phyloP scores from a whole-genome alignment of 2,797 vertebrate genomes.

The Tenualosa thibaudeaui region DNA sequence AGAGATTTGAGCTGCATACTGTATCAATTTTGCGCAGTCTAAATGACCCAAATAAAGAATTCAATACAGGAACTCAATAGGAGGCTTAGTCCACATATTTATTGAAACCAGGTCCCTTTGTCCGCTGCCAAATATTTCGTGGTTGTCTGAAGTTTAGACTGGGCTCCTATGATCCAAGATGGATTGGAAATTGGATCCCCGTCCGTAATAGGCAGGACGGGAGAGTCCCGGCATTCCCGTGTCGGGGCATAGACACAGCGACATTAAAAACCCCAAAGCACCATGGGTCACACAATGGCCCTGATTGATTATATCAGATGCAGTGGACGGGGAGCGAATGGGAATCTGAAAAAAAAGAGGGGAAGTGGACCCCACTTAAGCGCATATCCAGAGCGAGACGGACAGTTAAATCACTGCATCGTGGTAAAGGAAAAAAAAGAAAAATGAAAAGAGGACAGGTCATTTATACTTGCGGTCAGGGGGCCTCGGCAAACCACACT shows the following conservation, averaged over 20 bases:
- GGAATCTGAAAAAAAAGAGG: conserved; percentile 40
- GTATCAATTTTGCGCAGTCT: conserved; percentile 73
- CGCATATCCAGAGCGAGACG: conserved; percentile 38
- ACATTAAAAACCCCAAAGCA: conserved; percentile 44
- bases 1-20: conserved; percentile 68
- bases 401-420: conserved; percentile 28
- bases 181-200: conserved; percentile 72
- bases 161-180: conserved; percentile 72
- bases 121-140: conserved; percentile 74
- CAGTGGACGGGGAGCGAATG: conserved; percentile 22
- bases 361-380: conserved; percentile 47
- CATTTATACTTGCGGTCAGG: conserved; percentile 21
- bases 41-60: conserved; percentile 79
- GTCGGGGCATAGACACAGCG: conserved; percentile 37
- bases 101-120: conserved; percentile 78
- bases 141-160: conserved; percentile 71
- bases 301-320: conserved; percentile 61
- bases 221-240: conserved; percentile 50
- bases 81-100: conserved; percentile 77
- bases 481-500: not conserved
- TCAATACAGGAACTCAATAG: conserved; percentile 71
- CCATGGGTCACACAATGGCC: conserved; percentile 50
- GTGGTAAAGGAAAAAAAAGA: not conserved
- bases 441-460: conserved; percentile 2
- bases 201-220: conserved; percentile 52